These are phyloP conservation scores for Holothuria glaberrima DNA, from an alignment of 35 echinoderm and acorn worm species.

Conservation along the genomic window DNA sequence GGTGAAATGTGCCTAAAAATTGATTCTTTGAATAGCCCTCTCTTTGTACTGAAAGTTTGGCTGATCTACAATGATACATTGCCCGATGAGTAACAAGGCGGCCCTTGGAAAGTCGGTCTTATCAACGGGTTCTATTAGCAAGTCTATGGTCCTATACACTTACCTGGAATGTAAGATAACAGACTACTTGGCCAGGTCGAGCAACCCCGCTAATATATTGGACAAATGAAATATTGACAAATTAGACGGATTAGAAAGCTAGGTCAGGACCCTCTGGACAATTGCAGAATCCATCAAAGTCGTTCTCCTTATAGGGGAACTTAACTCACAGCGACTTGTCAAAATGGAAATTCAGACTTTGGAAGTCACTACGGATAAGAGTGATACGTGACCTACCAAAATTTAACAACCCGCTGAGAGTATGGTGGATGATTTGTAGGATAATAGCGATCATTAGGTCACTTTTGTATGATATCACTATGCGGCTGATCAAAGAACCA, in stretches of 20 bases:
- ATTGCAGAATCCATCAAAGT: constrained; percentile 1
- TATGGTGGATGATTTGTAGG: constrained; percentile 31
- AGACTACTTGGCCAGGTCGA: too few species aligned
- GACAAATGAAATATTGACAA: too few species aligned
- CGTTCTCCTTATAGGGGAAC: not conserved
- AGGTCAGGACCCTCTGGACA: constrained; percentile 24
- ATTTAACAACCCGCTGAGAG: constrained; percentile 19
- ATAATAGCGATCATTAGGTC: constrained; percentile 56
- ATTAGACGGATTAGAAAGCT: not conserved
- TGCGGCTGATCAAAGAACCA: constrained; percentile 45
- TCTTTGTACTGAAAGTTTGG: too few species aligned
- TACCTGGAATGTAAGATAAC: too few species aligned
- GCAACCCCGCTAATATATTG: too few species aligned
- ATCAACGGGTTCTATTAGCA: too few species aligned
- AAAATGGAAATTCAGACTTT: not conserved
- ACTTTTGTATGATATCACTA: constrained; percentile 44
- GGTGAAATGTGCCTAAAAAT: too few species aligned
- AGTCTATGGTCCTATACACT: too few species aligned
- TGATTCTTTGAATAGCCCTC: too few species aligned
- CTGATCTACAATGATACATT: too few species aligned
- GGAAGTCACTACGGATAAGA: constrained; percentile 1
- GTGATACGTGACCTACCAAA: constrained; percentile 17
- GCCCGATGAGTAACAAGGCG: too few species aligned
- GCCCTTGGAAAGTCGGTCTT: too few species aligned
- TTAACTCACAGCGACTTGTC: not conserved